phyloP scores from a whole-genome alignment of 2,888 invertebrate species.

The Herminia tarsipennalis region DNA sequence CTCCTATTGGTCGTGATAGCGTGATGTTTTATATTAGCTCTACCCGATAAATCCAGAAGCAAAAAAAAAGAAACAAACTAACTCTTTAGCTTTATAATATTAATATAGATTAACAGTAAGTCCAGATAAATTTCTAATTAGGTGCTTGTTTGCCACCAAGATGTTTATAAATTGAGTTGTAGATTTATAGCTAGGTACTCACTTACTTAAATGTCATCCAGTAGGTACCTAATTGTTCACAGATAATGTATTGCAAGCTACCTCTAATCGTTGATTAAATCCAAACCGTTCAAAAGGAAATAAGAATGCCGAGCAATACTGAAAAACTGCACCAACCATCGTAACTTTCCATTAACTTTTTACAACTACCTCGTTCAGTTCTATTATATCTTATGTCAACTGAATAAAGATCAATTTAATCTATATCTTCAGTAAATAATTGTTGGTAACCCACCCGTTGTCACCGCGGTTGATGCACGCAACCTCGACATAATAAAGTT shows the following conservation, averaged over 20 bases:
- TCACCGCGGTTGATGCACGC: constrained; percentile 42
- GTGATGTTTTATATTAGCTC: too few species aligned
- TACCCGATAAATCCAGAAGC: too few species aligned
- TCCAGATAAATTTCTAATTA: too few species aligned
- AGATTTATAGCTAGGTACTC: too few species aligned
- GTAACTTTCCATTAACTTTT: constrained; percentile 27
- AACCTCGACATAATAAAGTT: constrained; percentile 35
- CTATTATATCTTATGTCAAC: neutral
- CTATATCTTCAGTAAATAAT: neutral
- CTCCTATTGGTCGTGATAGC: too few species aligned
- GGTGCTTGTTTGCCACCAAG: too few species aligned
- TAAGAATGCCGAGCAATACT: constrained; percentile 21
- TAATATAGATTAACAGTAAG: too few species aligned
- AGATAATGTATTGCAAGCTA: neutral
- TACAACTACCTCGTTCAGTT: neutral
- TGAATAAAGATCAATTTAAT: neutral
- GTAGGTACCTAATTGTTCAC: too few species aligned
- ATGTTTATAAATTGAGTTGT: too few species aligned
- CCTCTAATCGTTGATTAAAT: constrained; percentile 9
- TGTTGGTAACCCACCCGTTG: constrained; percentile 27
- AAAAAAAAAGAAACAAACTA: too few species aligned
- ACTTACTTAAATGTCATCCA: too few species aligned
- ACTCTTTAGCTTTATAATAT: too few species aligned
- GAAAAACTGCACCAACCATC: constrained; percentile 33
- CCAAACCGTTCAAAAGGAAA: constrained; percentile 11